phyloP scores from a whole-genome alignment of 2,797 vertebrate genomes.

The Helostoma temminkii region DNA sequence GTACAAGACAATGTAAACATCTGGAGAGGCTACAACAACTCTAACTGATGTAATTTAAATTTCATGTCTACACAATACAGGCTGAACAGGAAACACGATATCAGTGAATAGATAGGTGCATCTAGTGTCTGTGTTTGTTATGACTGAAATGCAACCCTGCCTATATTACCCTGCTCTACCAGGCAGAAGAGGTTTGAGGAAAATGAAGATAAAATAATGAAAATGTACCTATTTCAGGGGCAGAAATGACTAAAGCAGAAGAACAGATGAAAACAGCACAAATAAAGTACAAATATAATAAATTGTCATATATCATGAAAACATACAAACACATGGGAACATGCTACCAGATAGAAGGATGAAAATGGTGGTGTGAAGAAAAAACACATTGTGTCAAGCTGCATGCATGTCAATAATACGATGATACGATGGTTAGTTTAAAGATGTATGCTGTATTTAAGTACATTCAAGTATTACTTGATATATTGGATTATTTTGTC shows the following conservation, averaged over 20 bases:
- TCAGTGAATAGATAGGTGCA: constrained; percentile 1
- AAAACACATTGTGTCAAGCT: background rate
- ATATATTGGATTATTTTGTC: no score
- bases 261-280: no score
- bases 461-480: no score
- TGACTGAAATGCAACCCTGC: constrained; percentile 12
- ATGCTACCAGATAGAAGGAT: background rate
- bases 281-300: no score
- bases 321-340: no score
- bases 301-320: no score
- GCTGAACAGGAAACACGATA: constrained; percentile 12
- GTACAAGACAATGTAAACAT: constrained; percentile 3
- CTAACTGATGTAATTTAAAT: constrained; percentile 10
- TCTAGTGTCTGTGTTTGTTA: constrained; percentile 1
- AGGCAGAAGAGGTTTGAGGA: constrained; percentile 10
- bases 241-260: no score
- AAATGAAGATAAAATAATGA: background rate
- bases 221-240: background rate
- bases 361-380: background rate
- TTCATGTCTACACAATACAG: constrained; percentile 5
- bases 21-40: background rate
- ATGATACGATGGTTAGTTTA: no score
- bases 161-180: background rate
- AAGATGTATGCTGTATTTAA: no score
- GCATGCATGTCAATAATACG: no score